Base-by-base conservation (phyloP, 2,797 vertebrate genomes). In the Falco peregrinus region DNA sequence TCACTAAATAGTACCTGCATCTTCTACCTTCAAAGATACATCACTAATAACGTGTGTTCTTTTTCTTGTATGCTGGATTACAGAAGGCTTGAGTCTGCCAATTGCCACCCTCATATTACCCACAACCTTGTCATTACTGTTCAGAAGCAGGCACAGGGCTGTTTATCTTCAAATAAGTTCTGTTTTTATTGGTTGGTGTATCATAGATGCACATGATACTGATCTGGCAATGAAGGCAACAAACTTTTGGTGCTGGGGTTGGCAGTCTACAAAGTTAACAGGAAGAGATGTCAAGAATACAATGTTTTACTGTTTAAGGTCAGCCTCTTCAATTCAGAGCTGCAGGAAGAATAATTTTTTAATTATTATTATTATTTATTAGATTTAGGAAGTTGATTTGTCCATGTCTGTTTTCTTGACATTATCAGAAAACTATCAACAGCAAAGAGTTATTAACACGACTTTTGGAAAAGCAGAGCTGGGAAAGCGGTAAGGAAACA, bases 221-320 rank as follows among this genome's bases (percentile, higher is more conserved):
- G 90, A 90, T 96, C 77, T 95, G 80, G 76, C 81, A 96, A 41
- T 10, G 39, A 71, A 95, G 76, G 83, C 69, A 96, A 48, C 57
- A 79, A 91, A 77, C 50, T 67, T 86, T 90, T 69, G 94, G 33
- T 19, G 63, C 54, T 85, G 70, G 16, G 78, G 33, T 16, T 95
- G 90, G 64, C 68, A 76, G 22, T 61, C 68, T 60, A 33, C 2
- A 47, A 83, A 60, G 39, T 9, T 95, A 92, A 85, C 22, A 70
- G 43, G 67, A 37, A 88, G 33, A 91, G 24, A 74, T 70, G 80
- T 65, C 95, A 90, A 74, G 77, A 84, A 54, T 33, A 84, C 59
- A 96, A 56, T 37, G 79, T 81, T 96, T 90, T 79, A 74, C 29
- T 89, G 68, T 83, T 87, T 56, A 48, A 94, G 64, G 69, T 88